Base-by-base conservation (phyloP, 2,797 vertebrate genomes). In the Pantherophis vulpinus region DNA sequence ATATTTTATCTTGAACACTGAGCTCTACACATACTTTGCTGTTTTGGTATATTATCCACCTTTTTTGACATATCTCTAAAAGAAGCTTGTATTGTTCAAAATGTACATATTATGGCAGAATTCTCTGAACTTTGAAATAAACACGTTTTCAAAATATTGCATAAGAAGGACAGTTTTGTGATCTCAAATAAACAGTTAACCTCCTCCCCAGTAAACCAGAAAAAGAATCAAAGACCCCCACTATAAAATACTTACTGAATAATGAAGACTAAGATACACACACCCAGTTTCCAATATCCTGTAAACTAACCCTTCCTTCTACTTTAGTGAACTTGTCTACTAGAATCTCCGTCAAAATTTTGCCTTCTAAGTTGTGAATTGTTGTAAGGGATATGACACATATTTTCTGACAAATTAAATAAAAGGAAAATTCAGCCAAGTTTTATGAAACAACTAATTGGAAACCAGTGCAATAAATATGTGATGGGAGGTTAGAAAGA, bases 361-460 rank as follows among this genome's bases (percentile, higher is more conserved):
- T 83, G 74, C 20, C 23, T 83, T 83, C 4, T 83, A 47, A 42
- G 16, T 42, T 79, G 37, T 47, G 37, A 42, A 23, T 42, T 79
- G 32, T 79, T 79, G 8, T 47, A 47, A 47, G 37, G 93, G 88
- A 83, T 12, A 96, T 95, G 74, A 23, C 70, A 93, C 93, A 87
- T 37, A 59, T 95, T 95, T 88, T 90, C 37, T 70, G 88, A 90
- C 87, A 94, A 93, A 91, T 37, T 90, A 51, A 96, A 91, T 93
- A 89, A 79, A 87, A 25, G 93, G 4, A 10, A 97, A 93, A 91
- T 95, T 32, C 63, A 61, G 54, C 3, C 60, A 60, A 29, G 74
- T 95, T 94, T 90, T 42, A 54, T 89, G 60, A 95, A 96, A 93
- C 86, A 94, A 95, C 94, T 92, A 95, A 89, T 89, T 86, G 56